Evolutionary conservation across 2,888 invertebrate genomes (phyloP), one percentile per base, ranked within the genome.

Genomic region (Sipha maydis): DNA sequence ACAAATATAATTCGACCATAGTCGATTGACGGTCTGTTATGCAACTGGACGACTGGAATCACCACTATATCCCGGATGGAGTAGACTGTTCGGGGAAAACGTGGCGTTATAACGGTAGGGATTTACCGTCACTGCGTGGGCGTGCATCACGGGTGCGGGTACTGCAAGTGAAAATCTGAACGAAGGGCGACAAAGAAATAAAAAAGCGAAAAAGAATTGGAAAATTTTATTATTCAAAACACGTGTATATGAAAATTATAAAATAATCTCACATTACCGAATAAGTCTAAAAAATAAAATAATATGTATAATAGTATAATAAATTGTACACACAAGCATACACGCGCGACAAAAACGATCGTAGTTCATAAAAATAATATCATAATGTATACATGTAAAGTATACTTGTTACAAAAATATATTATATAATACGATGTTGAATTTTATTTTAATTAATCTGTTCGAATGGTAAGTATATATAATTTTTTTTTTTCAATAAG

Each of bases 221-320:
- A 71, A 83, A 71, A 41, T 71, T 83, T 83, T 83, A 83, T 71
- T 83, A 71, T 48, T 83, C 83, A 71, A 83, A 83, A 71, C 69
- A 71, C 69, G 31, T 48, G n/a, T 48, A 82, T n/a, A 76, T 17
- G 28, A 69, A 48, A 48, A 28, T 41, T 82, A 82, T 71, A 83
- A 83, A 71, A 83, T 71, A 83, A 71, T 71, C 48, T 83, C 71
- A 54, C 69, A 31, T 83, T 48, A 21, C 71, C 21, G 48, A 31
- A 83, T 69, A 48, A 83, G 69, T 83, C 83, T 71, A 83, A 71
- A 69, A 48, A 71, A 28, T 28, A 28, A 28, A 28, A 28, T 28
- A 31, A 71, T 28, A 71, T 31, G 7, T 61, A 69, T 67, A 69
- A 82, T 48, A 69, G 21, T 69, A 67, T 82, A 38, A 34, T 73